Conservation (phyloP, 1,140 invertebrate species). For the Phocides pigmalion region DNA sequence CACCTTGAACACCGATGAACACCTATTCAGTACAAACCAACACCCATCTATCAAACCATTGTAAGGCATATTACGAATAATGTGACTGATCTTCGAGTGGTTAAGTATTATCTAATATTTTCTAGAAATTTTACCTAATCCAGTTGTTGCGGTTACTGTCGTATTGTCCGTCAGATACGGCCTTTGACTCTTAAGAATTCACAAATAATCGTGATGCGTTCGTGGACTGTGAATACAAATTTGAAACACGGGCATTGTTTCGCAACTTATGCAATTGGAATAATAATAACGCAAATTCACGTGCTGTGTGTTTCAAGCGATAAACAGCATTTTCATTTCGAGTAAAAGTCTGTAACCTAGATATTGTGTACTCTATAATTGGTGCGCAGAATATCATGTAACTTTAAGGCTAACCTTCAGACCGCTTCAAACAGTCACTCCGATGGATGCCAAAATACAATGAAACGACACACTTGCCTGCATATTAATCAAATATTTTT, state of each 20-base stretch:
- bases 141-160: constrained; percentile 17
- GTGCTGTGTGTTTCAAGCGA: constrained; percentile 39
- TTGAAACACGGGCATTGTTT: constrained; percentile 36
- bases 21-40: too few species aligned
- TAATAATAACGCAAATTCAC: constrained; percentile 37
- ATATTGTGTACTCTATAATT: constrained; percentile 3
- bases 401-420: background rate
- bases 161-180: constrained; percentile 28
- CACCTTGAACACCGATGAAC: too few species aligned
- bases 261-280: constrained; percentile 42
- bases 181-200: constrained; percentile 35
- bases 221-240: constrained; percentile 34
- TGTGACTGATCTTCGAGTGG: background rate
- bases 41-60: too few species aligned
- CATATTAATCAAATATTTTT: background rate
- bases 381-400: background rate
- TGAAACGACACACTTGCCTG: background rate
- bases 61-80: too few species aligned
- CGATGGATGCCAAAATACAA: background rate
- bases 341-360: constrained; percentile 23
- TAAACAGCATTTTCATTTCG: constrained; percentile 41
- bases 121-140: constrained; percentile 18
- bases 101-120: constrained; percentile 14
- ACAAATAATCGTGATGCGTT: constrained; percentile 44
- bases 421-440: background rate